Evolutionary conservation across 2,113 vertebrate species (phyloP), one percentile per base, ranked within the genome.

Genomic region (Neolamprologus brichardi): DNA sequence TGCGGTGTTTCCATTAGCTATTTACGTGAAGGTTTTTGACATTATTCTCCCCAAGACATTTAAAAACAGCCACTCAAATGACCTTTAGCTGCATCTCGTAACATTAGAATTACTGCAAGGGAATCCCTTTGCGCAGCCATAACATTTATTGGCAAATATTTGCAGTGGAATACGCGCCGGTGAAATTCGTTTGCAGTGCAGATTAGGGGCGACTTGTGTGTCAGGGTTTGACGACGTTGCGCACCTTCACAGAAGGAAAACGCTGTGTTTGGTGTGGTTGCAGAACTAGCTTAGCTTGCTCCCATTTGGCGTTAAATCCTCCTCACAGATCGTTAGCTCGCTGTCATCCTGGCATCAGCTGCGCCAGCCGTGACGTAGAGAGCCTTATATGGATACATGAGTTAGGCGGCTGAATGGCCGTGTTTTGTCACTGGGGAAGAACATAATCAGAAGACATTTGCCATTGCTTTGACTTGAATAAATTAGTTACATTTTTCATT

Each of bases 271-370:
- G 17, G 20, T 78, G 5, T 79, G 78, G 37, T 79, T 84, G 85
- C 49, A 79, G 87, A 72, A 89, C 64, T 34, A 88, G 91, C 86
- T 92, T 81, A 92, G 88, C 93, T 90, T 25, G 90, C 92, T 93
- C 91, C 93, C 95, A 92, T 95, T 95, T 92, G 91, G 92, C 89
- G 88, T 96, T 95, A 93, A 94, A 94, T 93, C 93, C 94, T 90
- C 78, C 91, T 91, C 91, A 84, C 91, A 91, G 91, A 93, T 95
- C 88, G 91, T 94, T 91, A 92, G 91, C 91, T 75, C 82, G 64
- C 89, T 94, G 95, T 95, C 93, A 89, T 88, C 87, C 87, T 23
- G 53, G 92, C 95, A 94, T 94, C 95, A 95, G 95, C 95, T 95
- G 95, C 94, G 87, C 92, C 90, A 91, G 93, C 82, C 75, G 9